Evolutionary conservation across 2,888 invertebrate species (phyloP), one percentile per base, ranked within the genome.

Genomic region (Rhopalosiphum nymphaeae): DNA sequence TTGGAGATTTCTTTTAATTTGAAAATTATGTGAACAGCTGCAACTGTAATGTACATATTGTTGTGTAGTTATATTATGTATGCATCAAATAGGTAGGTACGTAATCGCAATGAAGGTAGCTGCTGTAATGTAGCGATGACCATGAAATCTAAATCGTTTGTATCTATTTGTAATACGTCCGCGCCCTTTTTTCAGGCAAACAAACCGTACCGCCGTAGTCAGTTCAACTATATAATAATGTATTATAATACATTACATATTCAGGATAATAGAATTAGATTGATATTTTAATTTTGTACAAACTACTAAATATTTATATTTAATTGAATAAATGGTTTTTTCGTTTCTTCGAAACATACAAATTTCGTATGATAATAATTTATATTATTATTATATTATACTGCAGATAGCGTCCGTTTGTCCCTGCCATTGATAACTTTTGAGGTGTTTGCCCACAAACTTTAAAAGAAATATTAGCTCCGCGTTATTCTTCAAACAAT

Each of bases 111-210:
- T 21, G 78, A 78, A 78, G 78, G 29, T 57, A 53, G 78, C 36
- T 21, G 78, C 36, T 9, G 21, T 78, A 36, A 78, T 78, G 36
- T 78, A 78, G 78, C 13, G 46, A n/a, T 91, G 84, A 84, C 84
- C 91, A 53, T 84, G 84, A 84, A 84, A 84, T 90, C n/a, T 49
- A n/a, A 49, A 49, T 56, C 29, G 84, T 84, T 56, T 36, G 21
- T 78, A 36, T 36, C 78, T 78, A 78, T 78, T 16, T 16, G 42
- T 84, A 53, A n/a, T 88, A 56, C 44, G 53, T 29, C 91, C 91
- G 84, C 91, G 29, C 84, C 84, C 53, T 56, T 91, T 91, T 91
- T 84, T 49, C 49, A 90, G 36, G 44, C 44, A 90, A 90, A n/a
- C n/a, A 67, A 86, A 29, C 86, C 36, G 21, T 42, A 21, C 78